Conservation (phyloP, 2,797 vertebrate genomes). For the Epinephelus malabaricus region DNA sequence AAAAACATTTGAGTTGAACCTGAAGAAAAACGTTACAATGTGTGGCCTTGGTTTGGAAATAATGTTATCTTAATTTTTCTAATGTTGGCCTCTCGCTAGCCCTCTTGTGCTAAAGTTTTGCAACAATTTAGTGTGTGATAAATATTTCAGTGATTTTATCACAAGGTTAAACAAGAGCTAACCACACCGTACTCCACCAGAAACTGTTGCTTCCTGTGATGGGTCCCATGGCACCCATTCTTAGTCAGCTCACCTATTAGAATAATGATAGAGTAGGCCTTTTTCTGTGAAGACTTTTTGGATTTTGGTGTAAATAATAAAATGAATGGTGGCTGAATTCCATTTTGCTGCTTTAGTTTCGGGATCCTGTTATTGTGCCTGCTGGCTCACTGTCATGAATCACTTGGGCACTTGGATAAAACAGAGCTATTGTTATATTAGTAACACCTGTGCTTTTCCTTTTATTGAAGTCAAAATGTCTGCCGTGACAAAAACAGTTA, state of each 20-base stretch:
- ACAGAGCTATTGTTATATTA: too few species aligned
- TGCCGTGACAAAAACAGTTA: too few species aligned
- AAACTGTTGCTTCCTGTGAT: neutral
- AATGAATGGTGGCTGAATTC: neutral
- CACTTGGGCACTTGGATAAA: too few species aligned
- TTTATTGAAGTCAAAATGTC: too few species aligned
- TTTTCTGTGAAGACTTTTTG: neutral
- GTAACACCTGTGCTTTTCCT: too few species aligned
- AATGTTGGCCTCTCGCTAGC: too few species aligned
- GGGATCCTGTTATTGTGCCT: too few species aligned
- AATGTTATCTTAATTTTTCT: neutral
- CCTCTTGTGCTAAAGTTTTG: too few species aligned
- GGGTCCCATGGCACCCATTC: neutral
- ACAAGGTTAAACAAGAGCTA: neutral
- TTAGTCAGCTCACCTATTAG: neutral
- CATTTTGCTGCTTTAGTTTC: neutral
- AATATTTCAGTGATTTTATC: neutral
- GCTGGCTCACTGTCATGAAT: too few species aligned
- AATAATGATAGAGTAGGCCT: too few species aligned
- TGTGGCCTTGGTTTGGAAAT: neutral
- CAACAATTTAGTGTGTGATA: too few species aligned
- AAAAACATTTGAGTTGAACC: constrained; percentile 3
- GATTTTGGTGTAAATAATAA: neutral
- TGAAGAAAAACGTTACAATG: neutral
- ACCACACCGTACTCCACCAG: too few species aligned